Base-by-base conservation (phyloP, 2,797 vertebrate genomes). In the Tauraco hartlaubi region DNA sequence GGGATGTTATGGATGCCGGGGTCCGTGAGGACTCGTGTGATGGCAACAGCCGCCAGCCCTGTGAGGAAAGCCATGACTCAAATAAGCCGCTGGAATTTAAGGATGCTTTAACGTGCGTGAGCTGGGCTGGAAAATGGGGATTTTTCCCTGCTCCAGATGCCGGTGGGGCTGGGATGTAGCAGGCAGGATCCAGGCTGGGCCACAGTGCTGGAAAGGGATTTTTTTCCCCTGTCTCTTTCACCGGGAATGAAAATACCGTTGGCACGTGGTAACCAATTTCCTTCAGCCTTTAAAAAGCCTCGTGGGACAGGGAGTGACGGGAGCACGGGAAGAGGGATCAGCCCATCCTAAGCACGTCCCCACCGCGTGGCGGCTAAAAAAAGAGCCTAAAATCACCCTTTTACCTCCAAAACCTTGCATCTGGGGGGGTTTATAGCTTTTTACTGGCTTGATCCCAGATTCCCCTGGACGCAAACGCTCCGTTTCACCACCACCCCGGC, bases 191-290 rank as follows among this genome's bases (percentile, higher is more conserved):
- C 8, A 4, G 43, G n/a, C 67, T 61, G 56, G 33, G 62, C 56
- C 78, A 56, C 63, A 73, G 81, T 91, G 90, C 92, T 20, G 28
- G 90, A 93, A 95, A 93, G 31, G 85, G 90, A 90, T 55, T 90
- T 67, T 15, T 74, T 21, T 19, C 39, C 44, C 26, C 49, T 23
- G 56, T 74, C 71, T 37, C 54, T 81, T 92, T 87, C 88, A 75
- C 88, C 56, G 2, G 90, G 85, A 91, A 94, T 85, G 71, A 75
- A 88, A 93, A 92, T 92, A 66, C 83, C 43, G 7, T 2, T 20
- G 39, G 61, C 88, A 94, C 61, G 68, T 90, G 92, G 77, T 6
- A 35, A 16, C 68, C 9, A 16, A 26, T 93, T 93, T 90, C 94
- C 92, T 95, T 69, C 15, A 66, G 88, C 86, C 79, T 92, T 85